A percentile compares a stretch with the other conserved stretches of the same genome.
Conservation (phyloP, 2,797 vertebrate genomes). For the Chelmon rostratus region DNA sequence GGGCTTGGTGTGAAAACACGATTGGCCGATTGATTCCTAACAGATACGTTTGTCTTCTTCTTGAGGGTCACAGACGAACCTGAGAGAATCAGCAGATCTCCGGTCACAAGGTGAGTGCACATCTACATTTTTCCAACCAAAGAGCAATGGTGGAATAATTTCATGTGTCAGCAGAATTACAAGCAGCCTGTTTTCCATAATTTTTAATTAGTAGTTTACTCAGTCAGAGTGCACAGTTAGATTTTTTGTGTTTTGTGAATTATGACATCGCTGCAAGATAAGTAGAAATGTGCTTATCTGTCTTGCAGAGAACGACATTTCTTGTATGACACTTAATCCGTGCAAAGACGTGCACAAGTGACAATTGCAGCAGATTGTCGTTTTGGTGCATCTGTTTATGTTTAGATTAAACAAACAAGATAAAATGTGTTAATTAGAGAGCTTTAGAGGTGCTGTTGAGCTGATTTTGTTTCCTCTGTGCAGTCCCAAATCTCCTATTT, state of each 20-base stretch:
- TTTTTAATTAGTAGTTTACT: too few relatives aligned
- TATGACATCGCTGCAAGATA: too few relatives aligned
- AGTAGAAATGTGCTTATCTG: too few relatives aligned
- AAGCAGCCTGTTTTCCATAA: not conserved
- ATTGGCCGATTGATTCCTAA: constrained; percentile 79
- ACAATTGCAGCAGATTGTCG: fast-evolving
- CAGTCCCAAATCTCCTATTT: not conserved
- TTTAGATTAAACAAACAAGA: too few relatives aligned
- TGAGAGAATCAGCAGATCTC: constrained; percentile 99
- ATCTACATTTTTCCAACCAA: not conserved
- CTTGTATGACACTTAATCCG: too few relatives aligned
- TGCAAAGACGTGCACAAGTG: not conserved
- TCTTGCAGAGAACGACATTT: too few relatives aligned
- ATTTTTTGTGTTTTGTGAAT: too few relatives aligned
- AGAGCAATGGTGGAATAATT: not conserved
- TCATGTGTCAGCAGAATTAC: not conserved
- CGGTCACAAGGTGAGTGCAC: constrained; percentile 94
- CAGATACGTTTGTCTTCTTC: constrained; percentile 80
- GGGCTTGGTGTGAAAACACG: not conserved
- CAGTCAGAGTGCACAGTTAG: too few relatives aligned
- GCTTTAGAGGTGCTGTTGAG: not conserved
- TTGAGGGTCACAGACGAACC: constrained; percentile 98
- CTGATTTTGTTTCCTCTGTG: not conserved
- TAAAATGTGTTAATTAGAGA: too few relatives aligned
- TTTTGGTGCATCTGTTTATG: not conserved